Evolutionary conservation across 2,113 vertebrate species (phyloP), one percentile per base, ranked within the genome.

Genomic region (Bufo bufo): DNA sequence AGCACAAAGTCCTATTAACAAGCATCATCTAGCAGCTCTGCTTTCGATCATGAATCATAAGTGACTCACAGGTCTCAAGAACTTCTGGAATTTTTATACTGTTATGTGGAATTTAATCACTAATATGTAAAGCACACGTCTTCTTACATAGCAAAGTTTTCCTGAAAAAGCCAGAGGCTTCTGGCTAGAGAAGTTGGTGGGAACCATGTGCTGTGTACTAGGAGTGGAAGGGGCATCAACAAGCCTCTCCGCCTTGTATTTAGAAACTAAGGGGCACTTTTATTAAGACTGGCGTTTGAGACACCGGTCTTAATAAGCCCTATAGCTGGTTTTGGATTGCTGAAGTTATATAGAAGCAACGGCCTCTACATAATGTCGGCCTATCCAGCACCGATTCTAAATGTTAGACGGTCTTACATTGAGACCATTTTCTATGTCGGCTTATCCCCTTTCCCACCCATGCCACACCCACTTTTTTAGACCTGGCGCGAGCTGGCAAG

Each of bases 1-100:
- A 81, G 65, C 17, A 71, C 82, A 84, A 84, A 87, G 69, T 80
- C 77, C 49, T 13, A 69, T 56, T 87, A 71, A 66, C 50, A 59
- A 69, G 52, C 75, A 65, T 79, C 85, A 69, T 65, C 61, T 86
- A 59, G 75, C 75, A 69, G 85, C 61, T 10, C 59, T 69, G 72
- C 20, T 85, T 75, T 50, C 17, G 61, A 23, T 65, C 58, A 63
- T 86, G 72, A 63, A 61, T 77, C 59, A 86, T 65, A 65, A 58
- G 49, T 49, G 47, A 50, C 33, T 69, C 81, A 83, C 19, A 69
- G 19, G 19, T n/a, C 47, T 20, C 45, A 65, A 8, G 47, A 20
- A 69, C 19, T 23, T 69, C 20, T 23, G 61, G 20, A 83, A 69
- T 66, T 83, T 63, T 69, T 83, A 69, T 20, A 17, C 7, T 13